Evolutionary conservation across 2,888 invertebrate genomes (phyloP).

Genomic region (Choreutis nemorana): DNA sequence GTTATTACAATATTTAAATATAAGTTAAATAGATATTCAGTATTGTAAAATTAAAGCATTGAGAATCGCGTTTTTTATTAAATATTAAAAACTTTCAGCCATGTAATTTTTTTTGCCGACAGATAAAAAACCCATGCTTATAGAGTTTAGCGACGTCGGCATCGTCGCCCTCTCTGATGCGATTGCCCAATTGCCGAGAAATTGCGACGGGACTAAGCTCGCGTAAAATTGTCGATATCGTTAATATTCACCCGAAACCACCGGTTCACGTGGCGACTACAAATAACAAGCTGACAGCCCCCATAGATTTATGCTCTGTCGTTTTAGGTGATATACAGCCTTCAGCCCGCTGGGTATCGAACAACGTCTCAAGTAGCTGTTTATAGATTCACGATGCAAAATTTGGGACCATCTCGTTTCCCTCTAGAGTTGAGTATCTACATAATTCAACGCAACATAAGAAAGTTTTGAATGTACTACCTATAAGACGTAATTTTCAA

Average conservation of each 20-base stretch:
- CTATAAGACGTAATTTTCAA: no score
- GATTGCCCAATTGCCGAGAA: conserved; percentile 66
- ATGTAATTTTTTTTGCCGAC: no score
- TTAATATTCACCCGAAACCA: conserved; percentile 65
- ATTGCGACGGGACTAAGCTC: conserved; percentile 62
- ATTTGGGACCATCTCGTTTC: conserved; percentile 4
- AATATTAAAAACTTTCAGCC: no score
- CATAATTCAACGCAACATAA: no score
- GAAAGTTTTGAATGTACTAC: no score
- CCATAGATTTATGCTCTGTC: conserved; percentile 60
- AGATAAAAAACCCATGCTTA: no score
- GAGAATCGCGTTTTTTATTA: no score
- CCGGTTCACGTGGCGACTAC: conserved; percentile 62
- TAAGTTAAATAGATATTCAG: no score
- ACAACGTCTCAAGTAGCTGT: conserved; percentile 41
- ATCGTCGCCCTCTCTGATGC: conserved; percentile 37
- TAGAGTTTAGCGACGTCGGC: no score
- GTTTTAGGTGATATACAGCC: conserved; percentile 59
- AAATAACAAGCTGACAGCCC: conserved; percentile 58
- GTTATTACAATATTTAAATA: no score
- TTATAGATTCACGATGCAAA: conserved; percentile 22
- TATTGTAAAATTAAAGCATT: no score
- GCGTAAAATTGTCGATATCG: conserved; percentile 66
- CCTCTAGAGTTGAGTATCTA: no score
- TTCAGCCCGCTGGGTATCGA: conserved; percentile 31